These are phyloP conservation scores for Calephelis virginiensis DNA, from an alignment of 1,140 invertebrate species.

Conservation along the genomic window DNA sequence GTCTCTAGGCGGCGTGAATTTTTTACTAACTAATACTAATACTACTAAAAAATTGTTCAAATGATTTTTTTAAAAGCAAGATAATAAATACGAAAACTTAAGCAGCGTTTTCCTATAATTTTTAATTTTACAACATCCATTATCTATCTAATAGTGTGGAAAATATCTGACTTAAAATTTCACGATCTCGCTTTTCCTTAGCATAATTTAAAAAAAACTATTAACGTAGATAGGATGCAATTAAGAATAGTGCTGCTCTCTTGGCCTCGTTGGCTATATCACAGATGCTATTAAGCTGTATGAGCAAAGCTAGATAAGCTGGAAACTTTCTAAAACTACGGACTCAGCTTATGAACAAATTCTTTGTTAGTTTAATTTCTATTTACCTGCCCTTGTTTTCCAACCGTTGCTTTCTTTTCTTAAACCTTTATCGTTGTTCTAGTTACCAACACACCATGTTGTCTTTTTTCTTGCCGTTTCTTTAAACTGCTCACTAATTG, in stretches of 20 bases:
- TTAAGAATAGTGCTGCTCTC: conserved; percentile 11
- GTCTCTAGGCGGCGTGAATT: too few relatives aligned
- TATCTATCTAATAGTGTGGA: background rate
- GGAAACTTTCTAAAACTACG: background rate
- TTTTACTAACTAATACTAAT: too few relatives aligned
- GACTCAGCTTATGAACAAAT: background rate
- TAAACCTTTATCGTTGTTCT: too few relatives aligned
- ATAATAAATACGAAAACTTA: too few relatives aligned
- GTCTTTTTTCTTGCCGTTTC: too few relatives aligned
- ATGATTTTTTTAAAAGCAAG: too few relatives aligned
- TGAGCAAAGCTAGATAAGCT: conserved; percentile 9
- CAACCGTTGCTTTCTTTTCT: background rate
- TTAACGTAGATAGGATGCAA: background rate
- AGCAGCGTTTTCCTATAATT: too few relatives aligned
- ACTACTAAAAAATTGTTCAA: too few relatives aligned
- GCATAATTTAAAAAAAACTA: background rate
- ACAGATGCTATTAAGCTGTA: conserved; percentile 5
- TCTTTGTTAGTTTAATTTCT: conserved; percentile 8
- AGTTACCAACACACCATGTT: too few relatives aligned
- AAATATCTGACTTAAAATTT: conserved; percentile 6
- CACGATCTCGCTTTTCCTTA: background rate
- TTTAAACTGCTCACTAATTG: too few relatives aligned
- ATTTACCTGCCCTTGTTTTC: background rate
- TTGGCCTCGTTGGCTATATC: conserved; percentile 12
- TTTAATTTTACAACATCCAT: too few relatives aligned